Base-by-base conservation (phyloP, 2,113 vertebrate genomes). In the Puffinus mauretanicus region DNA sequence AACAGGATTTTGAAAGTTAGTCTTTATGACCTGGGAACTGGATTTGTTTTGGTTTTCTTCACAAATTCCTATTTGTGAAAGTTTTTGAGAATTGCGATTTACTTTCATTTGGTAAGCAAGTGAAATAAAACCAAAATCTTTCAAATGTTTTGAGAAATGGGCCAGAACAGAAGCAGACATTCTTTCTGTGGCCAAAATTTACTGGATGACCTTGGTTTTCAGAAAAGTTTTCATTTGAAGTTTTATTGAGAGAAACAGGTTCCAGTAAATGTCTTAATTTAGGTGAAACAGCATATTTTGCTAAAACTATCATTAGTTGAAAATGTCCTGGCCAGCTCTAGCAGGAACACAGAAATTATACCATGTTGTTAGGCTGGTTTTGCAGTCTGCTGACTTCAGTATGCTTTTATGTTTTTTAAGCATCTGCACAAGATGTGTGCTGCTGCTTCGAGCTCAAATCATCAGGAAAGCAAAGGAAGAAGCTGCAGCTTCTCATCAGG, bases 401-500 rank as follows among this genome's bases (percentile, higher is more conserved):
- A 83, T 47, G 78, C 67, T 94, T 95, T 95, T 67, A 30, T 80
- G 71, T 73, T 61, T 38, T 77, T 82, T 42, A 58, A 93, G 91
- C 84, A 72, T 92, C 84, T 85, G 84, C 93, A 76, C 27, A 70
- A 93, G 70, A 78, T 80, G 52, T 9, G 18, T 85, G 73, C 77
- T 54, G 65, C 61, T 89, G 71, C 57, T 89, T 85, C 0, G 0
- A 94, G 87, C 67, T 95, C 91, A 81, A 11, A 73, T 91, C 75
- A 77, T 89, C 62, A 78, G 51, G 72, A 96, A 96, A 86, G 93
- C 66, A 94, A 89, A 93, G 54, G 75, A 95, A 86, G 55, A 82
- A 91, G 46, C 36, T 93, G 84, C 81, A 87, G 84, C 27, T 94
- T 81, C 79, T 95, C 85, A 93, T 96, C 91, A 82, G 61, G 91